These are phyloP conservation scores for Philereme vetulata DNA, from an alignment of 2,888 invertebrate species.

Conservation along the genomic window DNA sequence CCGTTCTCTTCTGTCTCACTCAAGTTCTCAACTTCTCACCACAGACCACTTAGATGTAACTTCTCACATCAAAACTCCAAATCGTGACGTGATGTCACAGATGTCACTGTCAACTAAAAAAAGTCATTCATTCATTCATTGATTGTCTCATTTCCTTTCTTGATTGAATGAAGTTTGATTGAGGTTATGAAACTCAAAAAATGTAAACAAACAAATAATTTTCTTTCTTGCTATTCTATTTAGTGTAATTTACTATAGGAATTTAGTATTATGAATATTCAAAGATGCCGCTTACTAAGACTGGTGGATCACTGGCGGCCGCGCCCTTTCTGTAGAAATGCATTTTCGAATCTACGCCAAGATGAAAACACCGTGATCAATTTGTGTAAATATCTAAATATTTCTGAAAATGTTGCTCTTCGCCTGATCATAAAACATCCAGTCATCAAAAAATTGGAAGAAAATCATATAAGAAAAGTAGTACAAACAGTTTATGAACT, in stretches of 20 bases:
- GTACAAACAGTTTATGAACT: conserved; percentile 57
- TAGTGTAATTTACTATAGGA: background rate
- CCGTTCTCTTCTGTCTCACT: too few species aligned
- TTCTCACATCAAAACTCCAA: too few species aligned
- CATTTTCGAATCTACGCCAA: conserved; percentile 17
- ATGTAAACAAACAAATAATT: too few species aligned
- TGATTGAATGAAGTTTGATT: too few species aligned
- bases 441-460: conserved; percentile 56
- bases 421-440: conserved; percentile 66
- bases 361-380: conserved; percentile 37
- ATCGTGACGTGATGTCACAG: too few species aligned
- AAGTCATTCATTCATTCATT: too few species aligned
- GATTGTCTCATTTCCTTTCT: too few species aligned
- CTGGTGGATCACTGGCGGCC: conserved; percentile 7
- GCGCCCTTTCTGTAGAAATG: conserved; percentile 20
- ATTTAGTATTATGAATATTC: conserved; percentile 23
- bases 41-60: too few species aligned
- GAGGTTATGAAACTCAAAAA: too few species aligned
- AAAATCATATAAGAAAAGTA: conserved; percentile 50
- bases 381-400: conserved; percentile 59
- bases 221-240: background rate
- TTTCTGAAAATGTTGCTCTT: conserved; percentile 60
- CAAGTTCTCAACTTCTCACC: too few species aligned
- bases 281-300: conserved; percentile 18
- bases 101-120: too few species aligned